Evolutionary conservation across 2,797 vertebrate genomes (phyloP).

Genomic region (Enteromius anoplus): DNA sequence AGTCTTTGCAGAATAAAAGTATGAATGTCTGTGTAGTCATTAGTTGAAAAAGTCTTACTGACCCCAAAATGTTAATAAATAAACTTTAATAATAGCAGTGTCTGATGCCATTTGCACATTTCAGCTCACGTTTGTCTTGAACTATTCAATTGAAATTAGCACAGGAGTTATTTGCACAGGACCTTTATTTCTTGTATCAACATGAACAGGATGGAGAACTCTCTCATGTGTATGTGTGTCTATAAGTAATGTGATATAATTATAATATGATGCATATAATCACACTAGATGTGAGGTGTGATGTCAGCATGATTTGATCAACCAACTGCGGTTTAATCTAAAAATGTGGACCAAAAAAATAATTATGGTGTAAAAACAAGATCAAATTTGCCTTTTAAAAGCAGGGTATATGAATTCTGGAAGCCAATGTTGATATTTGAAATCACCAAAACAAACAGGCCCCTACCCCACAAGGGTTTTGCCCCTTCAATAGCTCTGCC

Average conservation of each 20-base stretch:
- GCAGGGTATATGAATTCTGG: too few species aligned
- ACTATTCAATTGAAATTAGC: background rate
- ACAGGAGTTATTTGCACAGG: background rate
- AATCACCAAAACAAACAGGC: too few species aligned
- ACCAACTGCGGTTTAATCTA: background rate
- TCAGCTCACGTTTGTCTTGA: slow-evolving; percentile 47
- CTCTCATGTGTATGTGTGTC: too few species aligned
- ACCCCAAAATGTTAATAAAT: background rate
- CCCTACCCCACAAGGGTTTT: too few species aligned
- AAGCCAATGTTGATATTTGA: too few species aligned
- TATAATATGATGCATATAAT: background rate
- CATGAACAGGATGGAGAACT: background rate
- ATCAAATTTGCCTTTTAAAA: background rate
- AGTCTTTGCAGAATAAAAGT: background rate
- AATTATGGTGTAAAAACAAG: background rate
- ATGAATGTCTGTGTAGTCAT: background rate
- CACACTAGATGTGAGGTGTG: background rate
- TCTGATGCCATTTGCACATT: slow-evolving; percentile 37
- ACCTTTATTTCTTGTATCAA: background rate
- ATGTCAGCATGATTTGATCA: background rate
- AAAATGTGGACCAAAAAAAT: background rate
- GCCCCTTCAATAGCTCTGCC: too few species aligned
- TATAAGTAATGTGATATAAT: background rate
- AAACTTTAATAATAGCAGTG: background rate
- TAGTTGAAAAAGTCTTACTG: background rate